A percentile compares a stretch with the other conserved stretches of the same genome.
phyloP scores from a whole-genome alignment of 2,113 vertebrate species.

The Zosterops lateralis region DNA sequence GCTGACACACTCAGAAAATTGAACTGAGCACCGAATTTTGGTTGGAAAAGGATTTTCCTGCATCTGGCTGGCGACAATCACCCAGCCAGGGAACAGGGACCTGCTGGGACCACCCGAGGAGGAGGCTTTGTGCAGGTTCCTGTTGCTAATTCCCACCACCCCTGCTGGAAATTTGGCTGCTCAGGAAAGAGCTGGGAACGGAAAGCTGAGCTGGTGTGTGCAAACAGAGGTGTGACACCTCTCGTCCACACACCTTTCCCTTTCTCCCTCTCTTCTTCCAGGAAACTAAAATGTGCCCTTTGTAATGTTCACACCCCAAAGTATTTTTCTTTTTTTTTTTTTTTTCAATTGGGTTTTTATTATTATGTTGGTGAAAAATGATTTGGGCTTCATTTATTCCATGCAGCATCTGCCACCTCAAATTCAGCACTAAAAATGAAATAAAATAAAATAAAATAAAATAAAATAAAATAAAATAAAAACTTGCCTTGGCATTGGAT shows the following conservation, averaged over 20 bases:
- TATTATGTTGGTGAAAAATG: background rate
- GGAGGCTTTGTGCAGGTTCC: background rate
- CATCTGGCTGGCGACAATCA: background rate
- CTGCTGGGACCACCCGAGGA: slow-evolving; percentile 40
- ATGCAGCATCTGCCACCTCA: background rate
- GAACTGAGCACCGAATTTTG: slow-evolving; percentile 17
- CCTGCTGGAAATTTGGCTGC: background rate
- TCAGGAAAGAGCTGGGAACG: background rate
- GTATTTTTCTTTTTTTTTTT: background rate
- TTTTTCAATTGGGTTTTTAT: background rate
- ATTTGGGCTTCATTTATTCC: background rate
- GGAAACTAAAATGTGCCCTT: background rate
- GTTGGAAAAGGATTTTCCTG: slow-evolving; percentile 17
- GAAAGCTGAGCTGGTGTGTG: background rate
- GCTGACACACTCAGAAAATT: slow-evolving; percentile 41
- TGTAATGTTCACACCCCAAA: background rate
- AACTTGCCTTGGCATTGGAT: background rate
- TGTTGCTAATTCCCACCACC: background rate
- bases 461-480: no score
- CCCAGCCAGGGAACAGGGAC: background rate
- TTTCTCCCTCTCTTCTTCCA: background rate
- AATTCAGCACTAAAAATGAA: background rate
- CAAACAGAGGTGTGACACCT: fast-evolving
- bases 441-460: background rate
- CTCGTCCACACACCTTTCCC: fast-evolving